phyloP scores from a whole-genome alignment of 2,113 vertebrate species.

The Leptobrachium leishanense region DNA sequence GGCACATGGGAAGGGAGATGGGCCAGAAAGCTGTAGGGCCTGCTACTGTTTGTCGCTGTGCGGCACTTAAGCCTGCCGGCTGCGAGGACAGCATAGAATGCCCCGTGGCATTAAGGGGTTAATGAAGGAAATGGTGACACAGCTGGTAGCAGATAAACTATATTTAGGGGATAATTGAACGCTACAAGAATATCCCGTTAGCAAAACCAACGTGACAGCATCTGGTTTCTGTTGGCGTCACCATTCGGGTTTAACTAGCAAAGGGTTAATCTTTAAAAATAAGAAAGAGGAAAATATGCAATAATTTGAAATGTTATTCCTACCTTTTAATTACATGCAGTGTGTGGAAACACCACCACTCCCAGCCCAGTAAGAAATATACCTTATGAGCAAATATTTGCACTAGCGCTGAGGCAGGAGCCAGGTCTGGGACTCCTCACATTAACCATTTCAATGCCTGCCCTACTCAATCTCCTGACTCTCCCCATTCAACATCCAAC shows the following conservation, averaged over 20 bases:
- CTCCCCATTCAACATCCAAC: no score
- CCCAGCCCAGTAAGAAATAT: conserved; percentile 44
- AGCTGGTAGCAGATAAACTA: no score
- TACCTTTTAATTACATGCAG: conserved; percentile 60
- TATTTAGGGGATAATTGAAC: no score
- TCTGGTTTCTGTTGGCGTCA: not conserved
- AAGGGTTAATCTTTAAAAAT: conserved; percentile 25
- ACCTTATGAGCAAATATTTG: conserved; percentile 42
- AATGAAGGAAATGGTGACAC: no score
- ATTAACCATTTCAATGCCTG: conserved; percentile 27
- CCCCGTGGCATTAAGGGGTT: no score
- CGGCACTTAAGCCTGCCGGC: no score
- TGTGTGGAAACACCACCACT: conserved; percentile 56
- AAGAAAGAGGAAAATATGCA: conserved; percentile 32
- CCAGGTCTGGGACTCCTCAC: conserved; percentile 43
- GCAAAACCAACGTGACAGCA: not conserved
- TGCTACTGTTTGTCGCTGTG: no score
- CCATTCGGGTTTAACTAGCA: not conserved
- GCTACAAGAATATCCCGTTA: no score
- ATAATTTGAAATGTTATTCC: conserved; percentile 59
- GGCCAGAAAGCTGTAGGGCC: no score
- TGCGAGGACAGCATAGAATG: no score
- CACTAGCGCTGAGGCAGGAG: conserved; percentile 49
- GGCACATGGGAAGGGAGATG: no score
- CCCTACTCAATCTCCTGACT: no score